These are phyloP conservation scores for Clarias gariepinus DNA, from an alignment of 2,113 vertebrate genomes.

Conservation along the genomic window DNA sequence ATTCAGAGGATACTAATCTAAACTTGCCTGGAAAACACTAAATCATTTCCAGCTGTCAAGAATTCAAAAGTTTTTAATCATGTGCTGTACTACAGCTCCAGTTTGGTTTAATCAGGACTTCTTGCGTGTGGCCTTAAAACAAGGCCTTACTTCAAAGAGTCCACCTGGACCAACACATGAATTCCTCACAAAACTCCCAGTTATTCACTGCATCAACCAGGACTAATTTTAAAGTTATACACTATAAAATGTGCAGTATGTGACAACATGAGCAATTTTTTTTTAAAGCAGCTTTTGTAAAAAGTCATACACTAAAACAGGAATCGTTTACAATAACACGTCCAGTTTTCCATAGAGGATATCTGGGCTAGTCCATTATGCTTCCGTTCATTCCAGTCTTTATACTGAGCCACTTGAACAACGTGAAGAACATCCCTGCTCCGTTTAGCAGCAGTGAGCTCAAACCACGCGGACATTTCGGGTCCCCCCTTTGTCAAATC, in stretches of 20 bases:
- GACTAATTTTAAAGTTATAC: conserved; percentile 32
- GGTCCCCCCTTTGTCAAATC: not conserved
- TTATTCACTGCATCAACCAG: conserved; percentile 11
- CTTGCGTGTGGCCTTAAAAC: conserved; percentile 17
- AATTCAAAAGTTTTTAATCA: conserved; percentile 8
- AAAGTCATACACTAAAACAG: conserved; percentile 34
- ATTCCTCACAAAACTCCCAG: conserved; percentile 25
- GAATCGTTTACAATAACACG: conserved; percentile 43
- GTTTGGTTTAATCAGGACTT: conserved; percentile 39
- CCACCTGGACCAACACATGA: conserved; percentile 76
- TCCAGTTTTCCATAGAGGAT: conserved; percentile 34
- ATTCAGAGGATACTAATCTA: conserved; percentile 23
- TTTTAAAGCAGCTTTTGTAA: conserved; percentile 28
- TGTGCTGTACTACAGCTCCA: conserved; percentile 34
- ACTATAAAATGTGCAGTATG: conserved; percentile 29
- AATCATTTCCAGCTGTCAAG: conserved; percentile 24
- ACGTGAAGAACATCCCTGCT: conserved; percentile 25
- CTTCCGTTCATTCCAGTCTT: conserved; percentile 47
- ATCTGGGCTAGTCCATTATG: conserved; percentile 39
- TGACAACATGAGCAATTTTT: conserved; percentile 12
- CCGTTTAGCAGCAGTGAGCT: conserved; percentile 12
- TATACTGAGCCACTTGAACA: conserved; percentile 40
- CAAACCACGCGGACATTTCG: conserved; percentile 11
- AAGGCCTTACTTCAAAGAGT: conserved; percentile 98
- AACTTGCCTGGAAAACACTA: conserved; percentile 8